A percentile compares a stretch with the other conserved stretches of the same genome.
phyloP scores from a whole-genome alignment of 2,797 vertebrate genomes.

The Mus spretus region DNA sequence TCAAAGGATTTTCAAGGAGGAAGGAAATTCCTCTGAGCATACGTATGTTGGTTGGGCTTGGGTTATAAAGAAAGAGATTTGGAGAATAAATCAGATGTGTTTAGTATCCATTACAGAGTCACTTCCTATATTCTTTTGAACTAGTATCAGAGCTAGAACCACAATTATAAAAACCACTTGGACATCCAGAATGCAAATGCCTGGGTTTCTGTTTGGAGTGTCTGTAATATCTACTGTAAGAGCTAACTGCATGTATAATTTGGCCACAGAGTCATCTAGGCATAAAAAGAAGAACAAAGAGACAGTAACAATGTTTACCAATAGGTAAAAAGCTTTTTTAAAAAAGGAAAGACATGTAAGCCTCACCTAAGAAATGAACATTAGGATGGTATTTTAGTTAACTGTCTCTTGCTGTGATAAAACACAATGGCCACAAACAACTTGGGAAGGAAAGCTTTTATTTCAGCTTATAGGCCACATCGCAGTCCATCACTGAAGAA shows the following conservation, averaged over 20 bases:
- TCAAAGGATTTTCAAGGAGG: not conserved
- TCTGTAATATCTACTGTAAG: conserved; percentile 52
- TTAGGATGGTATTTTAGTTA: not conserved
- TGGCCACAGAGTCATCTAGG: conserved; percentile 45
- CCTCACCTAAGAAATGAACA: conserved; percentile 36
- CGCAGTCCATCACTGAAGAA: not conserved
- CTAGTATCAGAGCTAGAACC: not conserved
- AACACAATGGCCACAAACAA: not conserved
- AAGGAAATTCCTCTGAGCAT: not conserved
- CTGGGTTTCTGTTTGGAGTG: not conserved
- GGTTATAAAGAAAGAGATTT: conserved; percentile 11
- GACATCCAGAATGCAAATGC: conserved; percentile 34
- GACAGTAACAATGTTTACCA: not conserved
- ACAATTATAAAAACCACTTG: conserved; percentile 49
- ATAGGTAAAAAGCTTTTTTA: not conserved
- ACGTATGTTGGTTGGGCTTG: not conserved
- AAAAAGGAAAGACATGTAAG: not conserved
- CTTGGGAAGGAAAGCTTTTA: not conserved
- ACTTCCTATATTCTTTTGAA: conserved; percentile 10
- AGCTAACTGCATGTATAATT: conserved; percentile 15
- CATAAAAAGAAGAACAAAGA: not conserved
- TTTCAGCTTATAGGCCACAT: not conserved
- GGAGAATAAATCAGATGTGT: not conserved
- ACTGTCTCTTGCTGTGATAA: not conserved
- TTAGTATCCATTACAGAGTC: conserved; percentile 6